Conservation (phyloP, 2,797 vertebrate species). For the Uromys caudimaculatus region DNA sequence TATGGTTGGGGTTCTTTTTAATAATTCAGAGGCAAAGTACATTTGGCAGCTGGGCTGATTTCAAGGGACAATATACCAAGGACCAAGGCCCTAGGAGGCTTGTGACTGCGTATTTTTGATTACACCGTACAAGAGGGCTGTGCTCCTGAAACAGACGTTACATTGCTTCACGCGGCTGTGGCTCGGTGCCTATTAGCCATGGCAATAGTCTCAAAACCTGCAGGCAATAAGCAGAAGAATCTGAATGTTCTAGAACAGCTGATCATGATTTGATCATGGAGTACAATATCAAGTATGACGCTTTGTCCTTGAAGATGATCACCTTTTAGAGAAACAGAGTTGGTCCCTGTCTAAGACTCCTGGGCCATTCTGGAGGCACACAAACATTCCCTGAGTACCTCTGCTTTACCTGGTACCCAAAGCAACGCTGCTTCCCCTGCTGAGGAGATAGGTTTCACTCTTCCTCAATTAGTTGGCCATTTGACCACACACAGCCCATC, state of each 20-base stretch:
- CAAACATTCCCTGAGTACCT: not conserved
- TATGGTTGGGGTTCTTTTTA: constrained; percentile 46
- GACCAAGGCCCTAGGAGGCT: not conserved
- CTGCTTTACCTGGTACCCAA: not conserved
- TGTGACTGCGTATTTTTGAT: constrained; percentile 25
- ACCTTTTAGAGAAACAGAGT: not conserved
- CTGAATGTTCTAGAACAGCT: constrained; percentile 9
- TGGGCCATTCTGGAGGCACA: not conserved
- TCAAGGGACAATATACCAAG: constrained; percentile 33
- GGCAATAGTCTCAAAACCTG: constrained; percentile 16
- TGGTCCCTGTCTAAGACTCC: not conserved
- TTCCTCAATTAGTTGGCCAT: not conserved
- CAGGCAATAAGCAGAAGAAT: not conserved
- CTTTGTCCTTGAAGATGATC: not conserved
- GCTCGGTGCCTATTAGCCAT: not conserved
- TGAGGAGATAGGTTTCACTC: not conserved
- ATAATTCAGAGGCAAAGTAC: constrained; percentile 59
- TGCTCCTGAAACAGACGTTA: constrained; percentile 56
- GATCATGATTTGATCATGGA: not conserved
- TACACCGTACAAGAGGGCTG: not conserved
- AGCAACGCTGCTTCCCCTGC: not conserved
- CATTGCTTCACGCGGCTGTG: constrained; percentile 1
- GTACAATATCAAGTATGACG: not conserved
- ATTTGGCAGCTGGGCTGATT: constrained; percentile 36
- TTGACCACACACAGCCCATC: not conserved